A percentile compares a stretch with the other conserved stretches of the same genome.
phyloP scores from a whole-genome alignment of 2,113 vertebrate genomes.

The Aix galericulata region DNA sequence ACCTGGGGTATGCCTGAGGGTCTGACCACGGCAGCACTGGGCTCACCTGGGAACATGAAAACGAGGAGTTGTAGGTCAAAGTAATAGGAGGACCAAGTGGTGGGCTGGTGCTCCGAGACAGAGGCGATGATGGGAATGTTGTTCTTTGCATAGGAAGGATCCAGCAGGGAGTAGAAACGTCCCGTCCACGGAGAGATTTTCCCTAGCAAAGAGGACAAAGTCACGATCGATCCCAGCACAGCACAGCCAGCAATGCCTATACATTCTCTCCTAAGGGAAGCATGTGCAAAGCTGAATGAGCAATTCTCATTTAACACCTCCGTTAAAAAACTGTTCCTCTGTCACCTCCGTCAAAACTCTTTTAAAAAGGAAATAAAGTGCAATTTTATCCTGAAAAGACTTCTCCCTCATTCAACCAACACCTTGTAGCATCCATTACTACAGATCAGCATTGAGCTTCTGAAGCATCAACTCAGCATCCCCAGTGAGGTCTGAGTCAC shows the following conservation, averaged over 20 bases:
- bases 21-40: fast-evolving
- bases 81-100: constrained; percentile 99
- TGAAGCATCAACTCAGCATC: not conserved
- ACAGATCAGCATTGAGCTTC: not conserved
- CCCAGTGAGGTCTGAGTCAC: fast-evolving
- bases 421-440: not conserved
- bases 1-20: not conserved
- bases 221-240: not conserved
- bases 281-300: fast-evolving
- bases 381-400: not conserved
- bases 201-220: constrained; percentile 73
- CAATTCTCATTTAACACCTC: fast-evolving
- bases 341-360: not conserved
- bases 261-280: fast-evolving
- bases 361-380: not conserved
- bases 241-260: fast-evolving
- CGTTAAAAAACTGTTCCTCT: no score
- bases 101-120: constrained; percentile 97
- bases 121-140: constrained; percentile 99
- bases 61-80: constrained; percentile 98
- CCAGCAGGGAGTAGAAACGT: constrained; percentile 96
- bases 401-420: fast-evolving
- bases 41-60: constrained; percentile 96
- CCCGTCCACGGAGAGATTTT: constrained; percentile 99
- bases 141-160: constrained; percentile 98